phyloP scores from a whole-genome alignment of 2,888 invertebrate genomes.

The Scrobipalpa costella region DNA sequence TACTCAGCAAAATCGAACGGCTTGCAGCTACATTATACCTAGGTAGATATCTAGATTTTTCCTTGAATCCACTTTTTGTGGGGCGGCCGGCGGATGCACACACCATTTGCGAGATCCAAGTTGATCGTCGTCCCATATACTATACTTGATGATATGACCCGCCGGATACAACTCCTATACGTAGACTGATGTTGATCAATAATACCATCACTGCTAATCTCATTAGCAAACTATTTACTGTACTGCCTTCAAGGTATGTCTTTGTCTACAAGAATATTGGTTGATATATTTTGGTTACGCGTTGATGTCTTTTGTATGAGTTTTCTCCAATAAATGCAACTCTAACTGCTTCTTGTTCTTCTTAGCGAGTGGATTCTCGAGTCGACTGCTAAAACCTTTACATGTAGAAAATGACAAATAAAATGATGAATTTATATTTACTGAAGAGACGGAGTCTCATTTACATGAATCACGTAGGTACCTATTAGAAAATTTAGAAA shows the following conservation, averaged over 20 bases:
- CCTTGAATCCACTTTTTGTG: conserved; percentile 11
- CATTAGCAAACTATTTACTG: conserved; percentile 11
- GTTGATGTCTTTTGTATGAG: background rate
- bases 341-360: too few species aligned
- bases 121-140: conserved; percentile 12
- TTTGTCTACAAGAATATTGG: too few species aligned
- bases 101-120: conserved; percentile 35
- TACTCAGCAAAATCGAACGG: background rate
- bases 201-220: background rate
- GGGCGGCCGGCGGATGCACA: conserved; percentile 37
- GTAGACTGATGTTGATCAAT: background rate
- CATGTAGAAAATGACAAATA: background rate
- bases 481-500: background rate
- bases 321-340: too few species aligned
- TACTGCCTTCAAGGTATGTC: too few species aligned
- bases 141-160: background rate
- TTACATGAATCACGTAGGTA: background rate
- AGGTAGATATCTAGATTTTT: conserved; percentile 6
- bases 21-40: background rate
- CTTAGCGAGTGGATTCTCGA: too few species aligned
- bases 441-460: background rate
- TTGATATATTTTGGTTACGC: too few species aligned
- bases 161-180: background rate
- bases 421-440: background rate
- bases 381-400: too few species aligned